Percentiles rank a stretch among this genome's conserved stretches.
Evolutionary conservation across 92 coral and sea anemone species (phyloP).

Genomic region (Paragorgia papillata): DNA sequence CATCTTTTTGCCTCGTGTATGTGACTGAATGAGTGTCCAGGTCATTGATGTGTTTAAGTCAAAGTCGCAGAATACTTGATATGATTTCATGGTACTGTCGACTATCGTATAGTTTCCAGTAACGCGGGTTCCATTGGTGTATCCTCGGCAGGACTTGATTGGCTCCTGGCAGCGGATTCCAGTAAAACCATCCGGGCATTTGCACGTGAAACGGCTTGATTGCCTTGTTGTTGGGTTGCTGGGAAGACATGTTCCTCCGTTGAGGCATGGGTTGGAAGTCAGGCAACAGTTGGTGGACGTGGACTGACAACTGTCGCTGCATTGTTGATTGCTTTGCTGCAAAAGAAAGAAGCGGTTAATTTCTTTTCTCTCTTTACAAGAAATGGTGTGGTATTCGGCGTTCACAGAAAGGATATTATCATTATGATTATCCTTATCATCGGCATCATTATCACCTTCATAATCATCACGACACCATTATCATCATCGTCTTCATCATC

Average conservation of each 20-base stretch:
- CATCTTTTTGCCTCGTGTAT: neutral
- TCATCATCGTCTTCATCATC: too few species aligned
- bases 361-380: too few species aligned
- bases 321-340: neutral
- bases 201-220: neutral
- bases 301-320: neutral
- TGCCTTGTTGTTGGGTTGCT: neutral
- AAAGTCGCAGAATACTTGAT: neutral
- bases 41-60: constrained; percentile 1
- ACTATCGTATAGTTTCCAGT: neutral
- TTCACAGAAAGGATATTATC: too few species aligned
- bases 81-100: neutral
- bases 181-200: neutral
- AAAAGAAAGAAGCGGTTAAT: neutral
- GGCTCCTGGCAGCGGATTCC: constrained; percentile 1
- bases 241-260: neutral
- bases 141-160: constrained; percentile 10
- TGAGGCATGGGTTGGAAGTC: constrained; percentile 13
- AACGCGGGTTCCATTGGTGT: neutral
- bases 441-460: too few species aligned
- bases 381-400: too few species aligned
- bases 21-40: constrained; percentile 11
- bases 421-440: too few species aligned
- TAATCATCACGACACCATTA: too few species aligned
- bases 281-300: neutral